Evolutionary conservation across 23 tunicate species (phyloP).

Genomic region (Halocynthia roretzi): DNA sequence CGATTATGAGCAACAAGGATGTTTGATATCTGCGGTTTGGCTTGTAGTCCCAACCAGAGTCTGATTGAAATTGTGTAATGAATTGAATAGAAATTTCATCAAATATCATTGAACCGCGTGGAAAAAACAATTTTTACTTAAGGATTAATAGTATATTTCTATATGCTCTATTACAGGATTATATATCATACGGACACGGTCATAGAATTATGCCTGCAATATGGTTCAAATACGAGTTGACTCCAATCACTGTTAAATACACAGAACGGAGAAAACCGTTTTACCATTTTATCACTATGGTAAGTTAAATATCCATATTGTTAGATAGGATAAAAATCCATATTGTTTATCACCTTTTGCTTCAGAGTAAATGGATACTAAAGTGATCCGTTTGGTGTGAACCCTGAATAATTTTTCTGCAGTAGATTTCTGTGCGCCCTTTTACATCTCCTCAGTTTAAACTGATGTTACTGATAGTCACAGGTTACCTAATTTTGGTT

Average conservation of each 20-base stretch:
- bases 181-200: constrained; percentile 97
- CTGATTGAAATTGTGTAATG: neutral
- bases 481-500: too few species aligned
- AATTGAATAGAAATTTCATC: neutral
- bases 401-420: neutral
- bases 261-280: constrained; percentile 88
- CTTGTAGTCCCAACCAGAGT: too few species aligned
- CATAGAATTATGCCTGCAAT: constrained; percentile 97
- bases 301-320: constrained; percentile 9
- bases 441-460: neutral
- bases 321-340: neutral
- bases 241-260: constrained; percentile 97
- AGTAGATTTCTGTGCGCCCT: neutral
- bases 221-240: constrained; percentile 98
- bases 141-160: neutral
- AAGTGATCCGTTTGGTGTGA: neutral
- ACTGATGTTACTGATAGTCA: too few species aligned
- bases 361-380: too few species aligned
- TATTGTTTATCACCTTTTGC: too few species aligned
- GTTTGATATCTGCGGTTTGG: too few species aligned
- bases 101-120: too few species aligned
- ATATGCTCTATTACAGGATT: constrained; percentile 48
- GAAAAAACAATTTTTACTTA: neutral
- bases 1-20: too few species aligned
- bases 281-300: constrained; percentile 98